A percentile compares a stretch with the other conserved stretches of the same genome.
Evolutionary conservation across 2,797 vertebrate genomes (phyloP).

Genomic region (Danio kyathit): DNA sequence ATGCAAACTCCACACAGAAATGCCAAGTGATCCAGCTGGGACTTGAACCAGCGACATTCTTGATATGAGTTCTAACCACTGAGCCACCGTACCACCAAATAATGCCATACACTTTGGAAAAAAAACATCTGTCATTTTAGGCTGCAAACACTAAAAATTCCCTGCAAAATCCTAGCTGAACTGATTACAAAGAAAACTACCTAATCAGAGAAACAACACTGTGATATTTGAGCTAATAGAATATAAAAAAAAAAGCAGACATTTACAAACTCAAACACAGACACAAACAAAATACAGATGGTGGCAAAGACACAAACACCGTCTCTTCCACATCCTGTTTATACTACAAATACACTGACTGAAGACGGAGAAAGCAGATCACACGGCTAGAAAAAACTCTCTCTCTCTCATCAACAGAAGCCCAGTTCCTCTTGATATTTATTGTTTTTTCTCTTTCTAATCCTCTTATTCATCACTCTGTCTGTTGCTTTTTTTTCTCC

Average conservation of each 20-base stretch:
- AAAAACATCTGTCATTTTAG: no score
- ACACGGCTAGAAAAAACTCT: neutral
- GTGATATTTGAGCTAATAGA: neutral
- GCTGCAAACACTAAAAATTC: no score
- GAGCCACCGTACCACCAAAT: no score
- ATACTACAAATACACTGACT: conserved; percentile 35
- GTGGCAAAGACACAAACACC: conserved; percentile 29
- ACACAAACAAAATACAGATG: conserved; percentile 31
- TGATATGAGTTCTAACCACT: no score
- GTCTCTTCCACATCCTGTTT: conserved; percentile 50
- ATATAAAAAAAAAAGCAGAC: neutral
- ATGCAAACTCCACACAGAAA: no score
- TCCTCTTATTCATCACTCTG: neutral
- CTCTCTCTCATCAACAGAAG: neutral
- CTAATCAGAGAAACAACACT: neutral
- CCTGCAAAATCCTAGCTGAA: no score
- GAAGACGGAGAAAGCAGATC: neutral
- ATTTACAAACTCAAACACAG: conserved; percentile 30
- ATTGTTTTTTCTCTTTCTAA: neutral
- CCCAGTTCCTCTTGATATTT: neutral
- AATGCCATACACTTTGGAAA: no score
- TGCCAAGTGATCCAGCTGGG: no score
- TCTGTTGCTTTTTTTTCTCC: neutral
- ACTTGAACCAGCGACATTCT: no score
- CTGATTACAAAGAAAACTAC: neutral